phyloP scores from a whole-genome alignment of 2,888 invertebrate species.

The Drosophila melanosoma region DNA sequence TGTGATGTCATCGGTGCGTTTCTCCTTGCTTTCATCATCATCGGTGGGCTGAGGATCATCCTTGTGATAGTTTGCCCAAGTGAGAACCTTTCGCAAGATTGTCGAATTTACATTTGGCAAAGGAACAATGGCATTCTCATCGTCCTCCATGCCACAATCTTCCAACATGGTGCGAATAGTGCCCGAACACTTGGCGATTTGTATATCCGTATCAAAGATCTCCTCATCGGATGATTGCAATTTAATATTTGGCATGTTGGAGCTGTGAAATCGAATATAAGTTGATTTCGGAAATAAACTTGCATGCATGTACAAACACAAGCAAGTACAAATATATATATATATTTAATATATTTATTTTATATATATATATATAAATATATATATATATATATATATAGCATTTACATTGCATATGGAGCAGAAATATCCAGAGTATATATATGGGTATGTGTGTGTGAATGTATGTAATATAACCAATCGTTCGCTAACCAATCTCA shows the following conservation, averaged over 20 bases:
- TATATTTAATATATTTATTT: neutral
- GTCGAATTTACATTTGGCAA: constrained; percentile 75
- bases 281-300: neutral
- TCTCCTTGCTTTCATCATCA: constrained; percentile 73
- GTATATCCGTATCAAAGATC: constrained; percentile 72
- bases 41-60: constrained; percentile 69
- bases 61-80: constrained; percentile 69
- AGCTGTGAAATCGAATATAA: constrained; percentile 14
- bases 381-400: neutral
- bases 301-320: neutral
- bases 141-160: constrained; percentile 75
- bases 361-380: neutral
- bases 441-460: neutral
- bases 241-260: constrained; percentile 67
- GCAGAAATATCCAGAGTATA: neutral
- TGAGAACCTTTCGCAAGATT: constrained; percentile 66
- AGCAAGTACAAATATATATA: neutral
- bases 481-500: neutral
- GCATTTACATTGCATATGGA: neutral
- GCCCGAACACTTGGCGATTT: constrained; percentile 73
- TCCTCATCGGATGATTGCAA: constrained; percentile 71
- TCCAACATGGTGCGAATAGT: constrained; percentile 74
- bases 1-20: constrained; percentile 70
- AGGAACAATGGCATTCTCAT: constrained; percentile 70
- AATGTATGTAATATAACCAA: neutral